Evolutionary conservation across 2,113 vertebrate genomes (phyloP), one percentile per base, ranked within the genome.

Genomic region (Ranitomeya variabilis): DNA sequence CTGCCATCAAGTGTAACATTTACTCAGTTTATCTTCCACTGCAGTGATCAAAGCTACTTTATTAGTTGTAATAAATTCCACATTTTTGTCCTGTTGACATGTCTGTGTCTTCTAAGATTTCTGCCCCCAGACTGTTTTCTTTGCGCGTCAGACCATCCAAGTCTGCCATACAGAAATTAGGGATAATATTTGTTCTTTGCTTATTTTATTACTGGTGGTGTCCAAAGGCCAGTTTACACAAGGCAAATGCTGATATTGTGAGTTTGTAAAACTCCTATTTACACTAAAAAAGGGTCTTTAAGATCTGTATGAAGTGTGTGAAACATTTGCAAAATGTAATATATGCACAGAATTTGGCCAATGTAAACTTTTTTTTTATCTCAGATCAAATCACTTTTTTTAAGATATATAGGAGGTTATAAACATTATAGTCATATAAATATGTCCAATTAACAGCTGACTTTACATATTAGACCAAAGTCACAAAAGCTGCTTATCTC

Each of bases 51-150:
- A 76, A 76, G 73, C 37, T 52, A 76, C 19, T 52, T 52, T 51
- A 79, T 79, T 79, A 26, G 52, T 14, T 15, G 52, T 52, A 79
- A 79, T 79, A 79, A 79, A 79, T 79, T 51, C 51, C 19, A 21
- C 55, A 79, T 37, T 23, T 57, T 23, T 55, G 19, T 55, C 14
- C 21, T 55, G n/a, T 57, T 79, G 55, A 26, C 77, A 55, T 79
- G 77, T 57, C 52, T 55, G 21, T 45, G 45, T 52, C 37, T 76
- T 12, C 7, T 21, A 10, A 64, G 37, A 9, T 57, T 57, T 57
- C 12, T 57, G 9, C 37, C 37, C 51, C 18, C 69, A 73, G 14
- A 45, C 69, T 73, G 5, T 16, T 37, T 73, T 37, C 14, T 26
- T 74, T 45, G 71, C 37, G 4, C 1, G 16, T 45, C 6, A 74